Base-by-base conservation (phyloP, 1,140 invertebrate species). In the Pogonomyrmex barbatus region DNA sequence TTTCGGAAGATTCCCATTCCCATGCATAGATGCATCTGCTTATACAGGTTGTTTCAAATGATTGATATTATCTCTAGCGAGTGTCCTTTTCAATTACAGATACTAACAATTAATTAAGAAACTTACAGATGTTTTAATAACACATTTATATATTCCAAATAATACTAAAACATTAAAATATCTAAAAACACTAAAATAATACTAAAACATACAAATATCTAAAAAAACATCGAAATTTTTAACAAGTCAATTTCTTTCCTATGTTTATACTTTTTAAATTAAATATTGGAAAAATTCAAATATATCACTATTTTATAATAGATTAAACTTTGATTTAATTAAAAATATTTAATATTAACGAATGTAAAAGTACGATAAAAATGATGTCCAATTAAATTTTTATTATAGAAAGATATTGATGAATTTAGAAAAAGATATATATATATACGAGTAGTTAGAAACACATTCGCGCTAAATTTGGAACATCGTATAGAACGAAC, bases 401-500 rank as follows among this genome's bases (percentile, higher is more conserved):
- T 1, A 5, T 12, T 14, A 47, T 6, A 14, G 17, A 78, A 63
- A 78, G 14, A 45, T 47, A 14, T 1, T 54, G 2, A 14, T 63
- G 63, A 14, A 63, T 47, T 65, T 17, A 47, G 4, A 39, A 47
- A 65, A 36, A 30, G 17, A 56, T 36, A 56, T 75, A n/a, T 36
- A 56, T 75, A n/a, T 24, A 24, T 24, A 24, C 24, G 24, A 24
- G 24, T 56, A 65, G 58, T 50, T 24, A 12, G 2, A n/a, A 47
- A 5, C 17, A 39, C 39, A 78, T 78, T 78, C 2, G 36, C 17
- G 42, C 12, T 47, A 47, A 30, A 17, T 50, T 63, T 78, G 24
- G 17, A 47, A 78, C 82, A 85, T 52, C 83, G 86, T 86, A 81
- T 89, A 88, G 86, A 86, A 78, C 63, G 70, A 73, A 89, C 76